A percentile compares a stretch with the other conserved stretches of the same genome.
These are phyloP conservation scores for Drosophila peninsularis DNA, from an alignment of 2,888 invertebrate genomes.

Conservation along the genomic window DNA sequence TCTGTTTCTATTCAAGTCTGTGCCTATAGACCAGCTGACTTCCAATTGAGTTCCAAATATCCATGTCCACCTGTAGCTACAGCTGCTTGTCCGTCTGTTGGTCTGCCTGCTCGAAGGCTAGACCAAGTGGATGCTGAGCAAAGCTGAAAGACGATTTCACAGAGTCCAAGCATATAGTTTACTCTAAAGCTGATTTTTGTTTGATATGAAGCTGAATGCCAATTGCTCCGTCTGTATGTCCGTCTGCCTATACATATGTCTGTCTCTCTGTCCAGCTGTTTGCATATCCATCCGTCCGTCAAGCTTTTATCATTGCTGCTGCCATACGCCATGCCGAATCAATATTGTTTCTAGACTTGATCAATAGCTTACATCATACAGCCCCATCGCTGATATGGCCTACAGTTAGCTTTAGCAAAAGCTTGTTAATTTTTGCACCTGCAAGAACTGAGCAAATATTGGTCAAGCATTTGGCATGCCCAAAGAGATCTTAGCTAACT, in stretches of 20 bases:
- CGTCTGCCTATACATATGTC: not conserved
- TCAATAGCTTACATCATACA: constrained; percentile 2
- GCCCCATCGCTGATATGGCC: too few relatives aligned
- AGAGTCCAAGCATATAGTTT: not conserved
- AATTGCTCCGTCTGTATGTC: not conserved
- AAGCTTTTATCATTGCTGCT: not conserved
- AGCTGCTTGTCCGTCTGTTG: too few relatives aligned
- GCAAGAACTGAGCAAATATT: constrained; percentile 42
- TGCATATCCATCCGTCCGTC: not conserved
- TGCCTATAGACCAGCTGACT: too few relatives aligned
- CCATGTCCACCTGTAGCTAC: too few relatives aligned
- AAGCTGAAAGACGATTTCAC: not conserved
- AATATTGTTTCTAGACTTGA: constrained; percentile 3
- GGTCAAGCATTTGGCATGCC: constrained; percentile 19
- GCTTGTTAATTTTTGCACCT: constrained; percentile 70
- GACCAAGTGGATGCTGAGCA: too few relatives aligned
- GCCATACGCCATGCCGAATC: not conserved
- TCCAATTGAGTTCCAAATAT: too few relatives aligned
- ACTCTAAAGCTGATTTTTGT: not conserved
- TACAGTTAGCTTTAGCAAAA: constrained; percentile 45
- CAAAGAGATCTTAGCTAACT: constrained; percentile 35
- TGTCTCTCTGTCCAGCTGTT: not conserved
- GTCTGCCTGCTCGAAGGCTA: too few relatives aligned
- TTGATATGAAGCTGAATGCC: not conserved
- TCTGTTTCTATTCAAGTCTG: too few relatives aligned